Conservation (phyloP, 2,888 invertebrate genomes). For the Lagria hirta region DNA sequence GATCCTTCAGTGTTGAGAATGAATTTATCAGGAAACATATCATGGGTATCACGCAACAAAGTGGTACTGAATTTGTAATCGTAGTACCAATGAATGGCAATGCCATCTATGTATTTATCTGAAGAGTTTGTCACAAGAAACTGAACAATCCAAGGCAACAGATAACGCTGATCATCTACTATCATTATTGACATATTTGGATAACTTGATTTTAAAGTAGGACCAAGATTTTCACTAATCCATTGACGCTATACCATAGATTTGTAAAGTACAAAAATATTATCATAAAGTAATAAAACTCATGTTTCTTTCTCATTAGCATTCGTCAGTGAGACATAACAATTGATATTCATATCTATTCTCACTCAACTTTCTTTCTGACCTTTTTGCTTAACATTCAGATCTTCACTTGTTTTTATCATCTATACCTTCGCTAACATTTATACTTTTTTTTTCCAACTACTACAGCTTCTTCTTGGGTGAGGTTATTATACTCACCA, state of each 20-base stretch:
- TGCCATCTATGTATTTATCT: not conserved
- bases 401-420: too few species aligned
- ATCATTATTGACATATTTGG: slow-evolving; percentile 68
- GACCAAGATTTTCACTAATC: slow-evolving; percentile 73
- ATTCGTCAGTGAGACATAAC: too few species aligned
- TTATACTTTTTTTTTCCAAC: too few species aligned
- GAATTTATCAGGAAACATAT: not conserved
- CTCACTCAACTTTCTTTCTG: too few species aligned
- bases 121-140: not conserved
- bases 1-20: not conserved
- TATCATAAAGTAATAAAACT: too few species aligned
- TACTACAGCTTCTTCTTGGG: too few species aligned
- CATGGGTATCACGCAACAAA: not conserved
- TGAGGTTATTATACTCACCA: too few species aligned
- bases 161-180: slow-evolving; percentile 63
- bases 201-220: slow-evolving; percentile 62
- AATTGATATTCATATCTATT: too few species aligned
- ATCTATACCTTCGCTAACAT: too few species aligned
- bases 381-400: too few species aligned
- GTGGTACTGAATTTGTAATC: not conserved
- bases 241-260: slow-evolving; percentile 57
- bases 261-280: slow-evolving; percentile 64
- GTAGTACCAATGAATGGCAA: not conserved
- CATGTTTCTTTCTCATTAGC: too few species aligned
- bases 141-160: slow-evolving; percentile 25